A percentile compares a stretch with the other conserved stretches of the same genome.
Evolutionary conservation across 2,888 invertebrate genomes (phyloP).

Genomic region (Platycheirus rosarum): DNA sequence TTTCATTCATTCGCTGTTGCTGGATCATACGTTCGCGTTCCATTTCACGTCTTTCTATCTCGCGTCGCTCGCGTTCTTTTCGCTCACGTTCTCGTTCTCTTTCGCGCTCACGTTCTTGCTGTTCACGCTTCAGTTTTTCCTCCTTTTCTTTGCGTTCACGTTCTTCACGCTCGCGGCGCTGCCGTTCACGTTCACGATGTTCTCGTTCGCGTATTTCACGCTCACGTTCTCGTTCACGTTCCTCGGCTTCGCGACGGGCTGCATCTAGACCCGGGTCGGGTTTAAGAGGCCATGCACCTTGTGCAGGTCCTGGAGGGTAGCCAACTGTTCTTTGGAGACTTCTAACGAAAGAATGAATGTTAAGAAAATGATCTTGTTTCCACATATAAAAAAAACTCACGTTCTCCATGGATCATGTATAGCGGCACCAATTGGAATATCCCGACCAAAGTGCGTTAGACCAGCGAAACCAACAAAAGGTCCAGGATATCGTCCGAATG

Average conservation of each 20-base stretch:
- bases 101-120: constrained; percentile 85
- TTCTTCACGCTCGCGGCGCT: constrained; percentile 82
- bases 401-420: constrained; percentile 88
- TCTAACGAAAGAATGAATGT: constrained; percentile 70
- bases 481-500: constrained; percentile 91
- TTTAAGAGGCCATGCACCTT: constrained; percentile 84
- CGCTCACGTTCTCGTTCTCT: constrained; percentile 85
- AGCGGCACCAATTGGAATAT: constrained; percentile 84
- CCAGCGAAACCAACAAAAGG: constrained; percentile 87
- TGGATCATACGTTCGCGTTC: constrained; percentile 86
- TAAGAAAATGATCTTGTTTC: background rate
- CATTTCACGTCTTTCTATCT: constrained; percentile 85
- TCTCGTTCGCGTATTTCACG: constrained; percentile 82
- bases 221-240: constrained; percentile 81
- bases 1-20: constrained; percentile 84
- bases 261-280: constrained; percentile 85
- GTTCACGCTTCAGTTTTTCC: constrained; percentile 84
- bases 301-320: constrained; percentile 84
- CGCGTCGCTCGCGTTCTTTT: constrained; percentile 85
- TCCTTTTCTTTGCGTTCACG: constrained; percentile 83
- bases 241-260: constrained; percentile 86
- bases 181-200: constrained; percentile 82
- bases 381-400: constrained; percentile 78
- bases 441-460: constrained; percentile 87
- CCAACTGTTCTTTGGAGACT: constrained; percentile 85